These are phyloP conservation scores for Prionailurus viverrinus DNA, from an alignment of 2,113 vertebrate species.

Conservation along the genomic window DNA sequence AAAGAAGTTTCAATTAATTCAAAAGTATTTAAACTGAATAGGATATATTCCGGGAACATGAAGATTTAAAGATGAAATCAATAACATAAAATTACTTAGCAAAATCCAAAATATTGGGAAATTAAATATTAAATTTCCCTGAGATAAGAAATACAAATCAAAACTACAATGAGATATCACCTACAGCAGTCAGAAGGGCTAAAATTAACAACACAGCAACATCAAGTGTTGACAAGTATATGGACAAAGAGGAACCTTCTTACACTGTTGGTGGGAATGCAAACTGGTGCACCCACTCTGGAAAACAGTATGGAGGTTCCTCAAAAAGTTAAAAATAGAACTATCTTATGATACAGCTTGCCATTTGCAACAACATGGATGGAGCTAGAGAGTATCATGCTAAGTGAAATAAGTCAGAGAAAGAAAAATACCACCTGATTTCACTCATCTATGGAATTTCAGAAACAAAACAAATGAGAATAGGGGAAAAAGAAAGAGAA, in stretches of 20 bases:
- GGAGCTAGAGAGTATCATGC: no score
- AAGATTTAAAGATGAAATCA: background rate
- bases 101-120: background rate
- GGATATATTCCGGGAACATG: background rate
- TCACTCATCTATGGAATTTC: no score
- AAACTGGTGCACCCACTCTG: background rate
- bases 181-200: background rate
- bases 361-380: no score
- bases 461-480: no score
- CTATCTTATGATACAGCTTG: background rate
- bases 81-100: background rate
- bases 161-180: background rate
- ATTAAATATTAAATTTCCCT: background rate
- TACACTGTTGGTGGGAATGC: background rate
- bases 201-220: background rate
- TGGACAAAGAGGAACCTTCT: background rate
- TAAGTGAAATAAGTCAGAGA: no score
- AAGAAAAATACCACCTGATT: no score
- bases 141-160: background rate
- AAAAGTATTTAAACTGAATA: background rate
- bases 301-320: background rate
- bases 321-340: background rate
- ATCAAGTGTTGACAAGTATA: background rate
- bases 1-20: background rate
- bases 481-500: no score